Conservation (phyloP, 2,113 vertebrate genomes). For the Atractosteus spatula region DNA sequence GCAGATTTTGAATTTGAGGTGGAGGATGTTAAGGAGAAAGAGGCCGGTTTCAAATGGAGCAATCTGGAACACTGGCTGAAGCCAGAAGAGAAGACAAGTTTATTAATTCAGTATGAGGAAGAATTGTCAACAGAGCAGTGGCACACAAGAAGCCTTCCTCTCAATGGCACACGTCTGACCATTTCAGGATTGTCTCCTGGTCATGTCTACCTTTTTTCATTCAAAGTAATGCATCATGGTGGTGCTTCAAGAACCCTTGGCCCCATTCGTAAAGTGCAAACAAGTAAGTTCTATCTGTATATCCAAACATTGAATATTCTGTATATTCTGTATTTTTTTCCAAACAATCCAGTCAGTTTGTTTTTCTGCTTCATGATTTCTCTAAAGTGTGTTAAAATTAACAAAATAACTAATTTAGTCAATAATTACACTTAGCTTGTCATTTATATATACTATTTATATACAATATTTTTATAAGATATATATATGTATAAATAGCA, state of each 20-base stretch:
- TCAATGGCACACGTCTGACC: conserved; percentile 48
- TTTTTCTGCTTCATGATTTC: too few relatives aligned
- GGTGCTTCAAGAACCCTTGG: conserved; percentile 65
- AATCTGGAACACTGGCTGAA: conserved; percentile 47
- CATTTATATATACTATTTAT: too few relatives aligned
- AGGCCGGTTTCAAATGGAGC: conserved; percentile 70
- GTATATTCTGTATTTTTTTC: too few relatives aligned
- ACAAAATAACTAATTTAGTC: too few relatives aligned
- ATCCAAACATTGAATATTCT: too few relatives aligned
- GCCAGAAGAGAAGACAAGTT: conserved; percentile 42
- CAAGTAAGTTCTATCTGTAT: conserved; percentile 65
- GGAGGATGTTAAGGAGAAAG: conserved; percentile 65
- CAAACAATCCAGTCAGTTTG: too few relatives aligned
- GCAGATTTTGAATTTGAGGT: conserved; percentile 51
- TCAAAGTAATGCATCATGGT: conserved; percentile 58
- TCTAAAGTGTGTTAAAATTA: too few relatives aligned
- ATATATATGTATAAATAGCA: too few relatives aligned
- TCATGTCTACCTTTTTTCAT: conserved; percentile 66
- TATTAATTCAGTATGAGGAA: conserved; percentile 68
- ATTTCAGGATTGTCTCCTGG: conserved; percentile 70
- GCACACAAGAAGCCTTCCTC: conserved; percentile 44
- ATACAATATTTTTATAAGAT: too few relatives aligned
- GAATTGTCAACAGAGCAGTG: conserved; percentile 33
- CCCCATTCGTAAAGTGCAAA: conserved; percentile 62
- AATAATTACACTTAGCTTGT: too few relatives aligned